Conservation (phyloP, 2,797 vertebrate species). For the Pseudomugil tenellus region DNA sequence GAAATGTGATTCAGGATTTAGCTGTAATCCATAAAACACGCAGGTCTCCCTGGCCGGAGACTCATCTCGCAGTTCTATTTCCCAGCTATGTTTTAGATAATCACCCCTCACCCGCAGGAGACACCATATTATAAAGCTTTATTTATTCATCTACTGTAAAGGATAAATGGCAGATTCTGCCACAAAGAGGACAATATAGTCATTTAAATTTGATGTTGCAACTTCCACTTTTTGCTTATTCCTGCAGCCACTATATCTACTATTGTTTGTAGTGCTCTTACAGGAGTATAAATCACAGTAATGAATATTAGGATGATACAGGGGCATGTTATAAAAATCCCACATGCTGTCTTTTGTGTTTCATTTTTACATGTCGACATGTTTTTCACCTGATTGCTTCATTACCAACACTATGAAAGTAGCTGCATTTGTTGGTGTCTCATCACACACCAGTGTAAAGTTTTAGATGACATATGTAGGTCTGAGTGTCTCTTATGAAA, state of each 20-base stretch:
- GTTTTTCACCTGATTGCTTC: background rate
- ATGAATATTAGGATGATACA: background rate
- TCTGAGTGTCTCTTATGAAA: background rate
- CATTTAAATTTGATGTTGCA: background rate
- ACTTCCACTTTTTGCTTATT: background rate
- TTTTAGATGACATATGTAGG: background rate
- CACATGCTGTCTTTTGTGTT: slow-evolving; percentile 1
- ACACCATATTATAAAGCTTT: background rate
- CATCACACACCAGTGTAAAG: background rate
- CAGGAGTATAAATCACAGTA: background rate
- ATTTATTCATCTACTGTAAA: slow-evolving; percentile 2
- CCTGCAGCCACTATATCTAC: background rate
- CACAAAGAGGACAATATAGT: too few relatives aligned
- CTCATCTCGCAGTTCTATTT: background rate
- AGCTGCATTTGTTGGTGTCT: background rate
- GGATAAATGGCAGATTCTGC: background rate
- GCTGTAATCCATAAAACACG: background rate
- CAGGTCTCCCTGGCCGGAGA: background rate
- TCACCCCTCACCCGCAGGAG: background rate
- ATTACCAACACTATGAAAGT: background rate
- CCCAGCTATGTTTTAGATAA: background rate
- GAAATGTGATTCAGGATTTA: background rate
- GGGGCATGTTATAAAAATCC: background rate
- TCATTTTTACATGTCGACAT: slow-evolving; percentile 1
- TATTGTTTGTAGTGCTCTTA: background rate